Percentiles rank a stretch among this genome's conserved stretches.
These are phyloP conservation scores for Phocoena phocoena DNA, from an alignment of 2,113 vertebrate genomes.

Conservation along the genomic window DNA sequence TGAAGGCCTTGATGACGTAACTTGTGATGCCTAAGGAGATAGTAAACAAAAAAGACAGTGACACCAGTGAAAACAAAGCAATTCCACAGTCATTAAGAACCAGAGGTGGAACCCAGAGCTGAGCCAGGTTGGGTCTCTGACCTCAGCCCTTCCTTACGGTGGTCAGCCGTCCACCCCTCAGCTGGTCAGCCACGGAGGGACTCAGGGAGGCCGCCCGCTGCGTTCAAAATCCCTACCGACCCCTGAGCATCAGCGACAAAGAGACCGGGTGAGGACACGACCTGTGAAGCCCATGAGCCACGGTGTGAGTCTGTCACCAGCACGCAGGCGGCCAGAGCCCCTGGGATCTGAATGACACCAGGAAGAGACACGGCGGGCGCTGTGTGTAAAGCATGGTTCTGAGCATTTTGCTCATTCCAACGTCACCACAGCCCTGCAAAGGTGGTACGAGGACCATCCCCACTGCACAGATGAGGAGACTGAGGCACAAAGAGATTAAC, in stretches of 20 bases:
- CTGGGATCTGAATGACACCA: accelerated
- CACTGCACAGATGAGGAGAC: not conserved
- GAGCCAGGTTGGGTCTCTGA: not conserved
- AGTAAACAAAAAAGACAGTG: not conserved
- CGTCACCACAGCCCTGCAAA: not conserved
- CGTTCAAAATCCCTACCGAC: not conserved
- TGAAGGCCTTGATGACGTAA: not conserved
- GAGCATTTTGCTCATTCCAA: accelerated
- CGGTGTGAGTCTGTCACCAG: no score
- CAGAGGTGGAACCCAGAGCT: not conserved
- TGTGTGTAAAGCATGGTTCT: accelerated
- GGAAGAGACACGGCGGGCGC: accelerated
- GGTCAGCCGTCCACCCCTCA: not conserved
- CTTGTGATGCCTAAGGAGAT: not conserved
- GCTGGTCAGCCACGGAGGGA: not conserved
- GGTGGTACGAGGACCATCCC: accelerated
- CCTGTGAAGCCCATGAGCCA: accelerated
- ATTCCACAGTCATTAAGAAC: not conserved
- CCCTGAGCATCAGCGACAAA: not conserved
- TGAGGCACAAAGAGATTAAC: not conserved
- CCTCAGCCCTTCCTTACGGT: not conserved
- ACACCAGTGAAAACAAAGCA: not conserved
- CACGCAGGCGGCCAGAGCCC: not conserved
- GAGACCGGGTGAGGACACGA: accelerated
- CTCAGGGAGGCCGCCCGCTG: not conserved